These are phyloP conservation scores for Pardalotus punctatus DNA, from an alignment of 2,113 vertebrate genomes.

Conservation along the genomic window DNA sequence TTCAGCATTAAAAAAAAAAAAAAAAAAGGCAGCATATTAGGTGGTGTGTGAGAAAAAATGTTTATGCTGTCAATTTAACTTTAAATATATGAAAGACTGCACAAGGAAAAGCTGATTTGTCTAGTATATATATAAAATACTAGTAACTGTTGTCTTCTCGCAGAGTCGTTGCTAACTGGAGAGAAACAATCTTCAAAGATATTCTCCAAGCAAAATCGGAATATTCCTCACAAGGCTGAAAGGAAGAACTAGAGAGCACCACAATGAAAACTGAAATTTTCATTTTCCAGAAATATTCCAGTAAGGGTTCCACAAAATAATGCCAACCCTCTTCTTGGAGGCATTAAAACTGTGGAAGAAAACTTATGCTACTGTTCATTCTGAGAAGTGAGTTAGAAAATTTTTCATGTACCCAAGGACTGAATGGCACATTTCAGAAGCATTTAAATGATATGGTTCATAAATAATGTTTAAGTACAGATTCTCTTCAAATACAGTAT, in stretches of 20 bases:
- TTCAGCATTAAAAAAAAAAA: not conserved
- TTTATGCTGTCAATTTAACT: not conserved
- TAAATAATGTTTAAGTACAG: not conserved
- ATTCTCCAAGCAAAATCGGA: not conserved
- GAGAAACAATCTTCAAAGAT: not conserved
- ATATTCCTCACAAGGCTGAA: not conserved
- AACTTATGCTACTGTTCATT: not conserved
- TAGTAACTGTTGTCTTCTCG: not conserved
- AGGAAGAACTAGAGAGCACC: not conserved
- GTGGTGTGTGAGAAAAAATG: not conserved
- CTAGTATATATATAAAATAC: not conserved
- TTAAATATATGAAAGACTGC: not conserved
- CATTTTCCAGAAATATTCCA: not conserved
- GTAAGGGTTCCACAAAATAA: not conserved
- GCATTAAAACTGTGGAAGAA: not conserved
- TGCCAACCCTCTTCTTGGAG: not conserved
- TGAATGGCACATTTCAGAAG: constrained; percentile 3
- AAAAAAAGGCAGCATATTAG: not conserved
- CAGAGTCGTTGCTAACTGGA: not conserved
- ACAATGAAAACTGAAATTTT: not conserved
- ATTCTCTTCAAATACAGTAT: constrained; percentile 9
- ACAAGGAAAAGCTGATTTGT: not conserved
- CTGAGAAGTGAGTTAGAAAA: not conserved
- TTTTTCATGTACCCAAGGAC: not conserved
- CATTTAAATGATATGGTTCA: constrained; percentile 25